These are phyloP conservation scores for Drosophila gaucha DNA, from an alignment of 2,888 invertebrate genomes.

Conservation along the genomic window DNA sequence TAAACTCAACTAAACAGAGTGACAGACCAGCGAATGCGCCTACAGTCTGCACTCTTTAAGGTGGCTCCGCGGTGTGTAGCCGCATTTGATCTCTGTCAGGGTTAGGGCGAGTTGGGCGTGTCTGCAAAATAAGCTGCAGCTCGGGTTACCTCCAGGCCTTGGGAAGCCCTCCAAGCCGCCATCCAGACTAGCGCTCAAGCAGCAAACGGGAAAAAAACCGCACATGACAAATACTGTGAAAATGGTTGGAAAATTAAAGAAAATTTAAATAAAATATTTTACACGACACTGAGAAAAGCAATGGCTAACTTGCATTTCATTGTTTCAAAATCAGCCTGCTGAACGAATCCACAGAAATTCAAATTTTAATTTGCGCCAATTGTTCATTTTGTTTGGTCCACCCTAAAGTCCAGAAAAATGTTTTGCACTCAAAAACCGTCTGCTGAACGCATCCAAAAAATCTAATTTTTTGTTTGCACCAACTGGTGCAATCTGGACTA, in stretches of 20 bases:
- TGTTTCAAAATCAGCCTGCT: no score
- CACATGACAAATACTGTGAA: background rate
- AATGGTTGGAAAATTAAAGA: slow-evolving; percentile 1
- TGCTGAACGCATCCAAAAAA: no score
- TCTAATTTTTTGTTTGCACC: no score
- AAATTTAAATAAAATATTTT: slow-evolving; percentile 1
- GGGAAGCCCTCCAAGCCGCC: slow-evolving; percentile 70
- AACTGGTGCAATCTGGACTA: no score
- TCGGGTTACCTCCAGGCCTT: slow-evolving; percentile 53
- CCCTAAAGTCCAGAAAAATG: no score
- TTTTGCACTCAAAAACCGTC: no score
- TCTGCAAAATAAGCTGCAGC: slow-evolving; percentile 31
- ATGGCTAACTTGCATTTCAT: background rate
- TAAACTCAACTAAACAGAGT: slow-evolving; percentile 34
- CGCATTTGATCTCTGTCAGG: slow-evolving; percentile 49
- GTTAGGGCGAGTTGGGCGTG: slow-evolving; percentile 5
- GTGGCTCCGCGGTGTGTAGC: slow-evolving; percentile 34
- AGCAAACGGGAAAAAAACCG: slow-evolving; percentile 41
- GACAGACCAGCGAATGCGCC: slow-evolving; percentile 13
- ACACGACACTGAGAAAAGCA: background rate
- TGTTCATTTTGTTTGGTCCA: no score
- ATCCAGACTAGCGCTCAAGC: slow-evolving; percentile 43
- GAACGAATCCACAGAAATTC: no score
- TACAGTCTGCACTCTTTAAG: slow-evolving; percentile 29
- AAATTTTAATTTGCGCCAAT: no score